Base-by-base conservation (phyloP, 2,113 vertebrate genomes). In the Neopipo cinnamomea region DNA sequence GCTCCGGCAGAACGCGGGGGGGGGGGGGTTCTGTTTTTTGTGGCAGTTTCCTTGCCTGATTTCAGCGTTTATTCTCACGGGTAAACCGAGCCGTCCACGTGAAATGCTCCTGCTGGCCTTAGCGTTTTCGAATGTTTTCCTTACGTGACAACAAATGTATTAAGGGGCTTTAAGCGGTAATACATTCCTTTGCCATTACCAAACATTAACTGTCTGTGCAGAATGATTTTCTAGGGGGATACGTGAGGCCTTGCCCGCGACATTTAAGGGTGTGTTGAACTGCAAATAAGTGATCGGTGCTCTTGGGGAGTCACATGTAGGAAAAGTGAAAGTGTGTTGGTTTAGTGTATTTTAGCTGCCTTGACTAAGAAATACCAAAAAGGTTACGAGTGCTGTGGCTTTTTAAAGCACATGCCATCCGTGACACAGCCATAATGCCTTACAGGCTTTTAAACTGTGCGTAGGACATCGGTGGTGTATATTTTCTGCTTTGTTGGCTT, bases 261-360 rank as follows among this genome's bases (percentile, higher is more conserved):
- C 3, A 9, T 82, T 82, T 72, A 53, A 62, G 78, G 74, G 30
- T 72, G 46, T 4, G 12, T 28, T 71, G 77, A 53, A 44, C 61
- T 85, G 58, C 73, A 76, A 65, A 91, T 66, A 75, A 89, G 39
- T 33, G 76, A 74, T 74, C 70, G 63, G 4, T 80, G 62, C 74
- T 88, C 67, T n/a, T n/a, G n/a, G n/a, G 72, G 59, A 88, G 81
- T 78, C 27, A 5, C 47, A 19, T 67, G 49, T 5, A 49, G 68
- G 74, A 89, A 88, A 78, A 94, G 85, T 56, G 93, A 93, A 74
- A 91, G 93, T 84, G 85, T 65, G 88, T 62, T 92, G 85, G 30
- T 74, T 77, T 65, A 46, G 79, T 63, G 11, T 83, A 19, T 77
- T 80, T 77, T 24, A 71, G 72, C 14, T 81, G 58, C 24, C 61